These are phyloP conservation scores for Meteorus colon DNA, from an alignment of 2,888 invertebrate species.

Conservation along the genomic window DNA sequence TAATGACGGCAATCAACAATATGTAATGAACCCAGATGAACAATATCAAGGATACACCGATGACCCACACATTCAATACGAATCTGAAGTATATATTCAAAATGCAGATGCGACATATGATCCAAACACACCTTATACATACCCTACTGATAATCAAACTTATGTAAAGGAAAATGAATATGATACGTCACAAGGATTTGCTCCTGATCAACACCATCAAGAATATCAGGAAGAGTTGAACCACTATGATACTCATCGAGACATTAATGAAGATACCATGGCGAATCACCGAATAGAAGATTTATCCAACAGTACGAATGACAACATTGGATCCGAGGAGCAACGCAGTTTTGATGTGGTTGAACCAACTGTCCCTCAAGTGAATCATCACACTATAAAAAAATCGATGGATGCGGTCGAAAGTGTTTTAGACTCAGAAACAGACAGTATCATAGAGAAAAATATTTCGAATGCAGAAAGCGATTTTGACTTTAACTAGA, in stretches of 20 bases:
- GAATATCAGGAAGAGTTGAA: conserved; percentile 19
- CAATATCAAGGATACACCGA: conserved; percentile 43
- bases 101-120: conserved; percentile 40
- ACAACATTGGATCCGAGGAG: neutral
- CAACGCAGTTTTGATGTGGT: conserved; percentile 18
- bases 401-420: conserved; percentile 64
- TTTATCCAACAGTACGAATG: neutral
- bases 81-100: conserved; percentile 40
- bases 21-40: conserved; percentile 27
- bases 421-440: conserved; percentile 66
- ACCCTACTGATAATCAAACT: conserved; percentile 46
- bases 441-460: conserved; percentile 68
- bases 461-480: conserved; percentile 69
- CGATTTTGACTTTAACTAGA: conserved; percentile 70
- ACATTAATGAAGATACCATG: conserved; percentile 18
- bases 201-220: neutral
- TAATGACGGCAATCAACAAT: conserved; percentile 33
- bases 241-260: conserved; percentile 32
- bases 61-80: conserved; percentile 49
- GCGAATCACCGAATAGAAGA: neutral
- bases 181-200: conserved; percentile 51
- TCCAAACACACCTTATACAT: conserved; percentile 26
- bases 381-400: conserved; percentile 43
- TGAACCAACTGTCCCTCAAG: conserved; percentile 35
- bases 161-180: conserved; percentile 44